These are phyloP conservation scores for Leptinotarsa juncta DNA, from an alignment of 2,888 invertebrate species.

Conservation along the genomic window DNA sequence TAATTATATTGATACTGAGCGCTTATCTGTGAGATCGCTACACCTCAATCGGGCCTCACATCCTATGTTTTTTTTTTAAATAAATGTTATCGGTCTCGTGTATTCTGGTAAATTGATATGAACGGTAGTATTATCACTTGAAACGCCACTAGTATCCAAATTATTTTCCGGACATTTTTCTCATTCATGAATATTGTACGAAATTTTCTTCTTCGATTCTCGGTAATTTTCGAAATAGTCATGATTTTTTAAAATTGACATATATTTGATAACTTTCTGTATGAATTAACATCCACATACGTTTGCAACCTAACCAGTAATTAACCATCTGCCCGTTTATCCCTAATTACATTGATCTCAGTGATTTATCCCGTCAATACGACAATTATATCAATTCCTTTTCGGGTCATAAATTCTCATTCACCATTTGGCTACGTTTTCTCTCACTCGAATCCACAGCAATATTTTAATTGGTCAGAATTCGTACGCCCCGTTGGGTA, in stretches of 20 bases:
- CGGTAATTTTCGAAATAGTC: too few species aligned
- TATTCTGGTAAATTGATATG: too few species aligned
- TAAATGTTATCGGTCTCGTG: too few species aligned
- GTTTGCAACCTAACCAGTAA: not conserved
- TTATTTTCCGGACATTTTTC: too few species aligned
- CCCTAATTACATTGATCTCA: not conserved
- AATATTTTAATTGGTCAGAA: slow-evolving; percentile 3
- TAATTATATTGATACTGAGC: not conserved
- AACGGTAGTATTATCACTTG: too few species aligned
- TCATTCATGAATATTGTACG: too few species aligned
- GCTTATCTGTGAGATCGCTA: not conserved
- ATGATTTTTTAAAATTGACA: too few species aligned
- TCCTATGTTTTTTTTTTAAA: too few species aligned
- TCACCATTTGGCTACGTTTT: not conserved
- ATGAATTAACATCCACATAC: not conserved
- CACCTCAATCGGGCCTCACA: not conserved
- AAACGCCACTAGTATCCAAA: too few species aligned
- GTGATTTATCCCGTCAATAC: slow-evolving; percentile 12
- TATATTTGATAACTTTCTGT: not conserved
- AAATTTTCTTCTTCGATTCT: too few species aligned
- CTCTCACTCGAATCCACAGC: not conserved
- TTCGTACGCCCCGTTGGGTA: not conserved
- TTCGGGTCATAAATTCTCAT: slow-evolving; percentile 15
- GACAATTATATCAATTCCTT: slow-evolving; percentile 5
- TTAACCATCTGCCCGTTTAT: not conserved